A percentile compares a stretch with the other conserved stretches of the same genome.
phyloP scores from a whole-genome alignment of 1,140 invertebrate species.

The Rhopalosiphum maidis region DNA sequence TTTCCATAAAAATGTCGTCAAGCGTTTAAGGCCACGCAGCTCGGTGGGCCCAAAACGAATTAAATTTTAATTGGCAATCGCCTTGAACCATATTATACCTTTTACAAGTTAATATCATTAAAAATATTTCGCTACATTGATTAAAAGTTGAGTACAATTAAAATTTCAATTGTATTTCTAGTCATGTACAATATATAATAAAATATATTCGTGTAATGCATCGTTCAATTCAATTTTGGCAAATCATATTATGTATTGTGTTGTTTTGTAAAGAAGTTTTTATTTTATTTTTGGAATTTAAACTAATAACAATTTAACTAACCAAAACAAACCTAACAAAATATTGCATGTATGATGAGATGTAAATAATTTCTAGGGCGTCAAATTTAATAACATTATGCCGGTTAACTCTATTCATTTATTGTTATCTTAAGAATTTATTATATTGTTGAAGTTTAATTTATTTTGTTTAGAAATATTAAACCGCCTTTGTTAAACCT shows the following conservation, averaged over 20 bases:
- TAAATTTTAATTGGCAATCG: not conserved
- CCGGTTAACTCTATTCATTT: not conserved
- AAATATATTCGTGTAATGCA: too few relatives aligned
- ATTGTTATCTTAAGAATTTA: constrained; percentile 9
- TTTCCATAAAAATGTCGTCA: not conserved
- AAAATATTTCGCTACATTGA: not conserved
- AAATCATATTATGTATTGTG: not conserved
- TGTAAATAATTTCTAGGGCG: not conserved
- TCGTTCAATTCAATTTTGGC: not conserved
- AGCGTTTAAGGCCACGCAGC: not conserved
- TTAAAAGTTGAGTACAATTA: not conserved
- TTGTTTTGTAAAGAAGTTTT: too few relatives aligned
- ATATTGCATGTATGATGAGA: not conserved
- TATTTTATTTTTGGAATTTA: not conserved
- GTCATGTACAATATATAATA: not conserved
- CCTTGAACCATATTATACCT: not conserved
- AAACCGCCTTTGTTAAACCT: not conserved
- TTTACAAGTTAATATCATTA: not conserved
- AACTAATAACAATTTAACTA: not conserved
- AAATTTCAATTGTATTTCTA: not conserved
- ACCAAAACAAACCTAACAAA: not conserved
- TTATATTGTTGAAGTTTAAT: constrained; percentile 4
- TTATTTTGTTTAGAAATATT: constrained; percentile 24
- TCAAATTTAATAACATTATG: not conserved
- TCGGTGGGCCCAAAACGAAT: not conserved